These are phyloP conservation scores for Brachyhypopomus occidentalis DNA, from an alignment of 2,113 vertebrate genomes.

Conservation along the genomic window DNA sequence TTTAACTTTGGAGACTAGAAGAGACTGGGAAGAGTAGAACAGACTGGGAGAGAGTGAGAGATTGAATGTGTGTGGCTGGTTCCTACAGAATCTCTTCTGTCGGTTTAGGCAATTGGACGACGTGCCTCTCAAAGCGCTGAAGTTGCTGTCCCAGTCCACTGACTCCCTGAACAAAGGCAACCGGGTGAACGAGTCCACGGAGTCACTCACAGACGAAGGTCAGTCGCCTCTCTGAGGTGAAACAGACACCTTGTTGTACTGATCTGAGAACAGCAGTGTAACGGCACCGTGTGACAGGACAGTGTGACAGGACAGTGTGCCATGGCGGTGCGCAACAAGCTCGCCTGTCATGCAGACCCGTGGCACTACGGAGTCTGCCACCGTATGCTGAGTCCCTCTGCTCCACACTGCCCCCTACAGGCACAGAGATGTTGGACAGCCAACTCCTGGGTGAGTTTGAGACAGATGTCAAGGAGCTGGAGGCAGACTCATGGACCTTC, in stretches of 20 bases:
- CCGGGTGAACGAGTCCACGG: constrained; percentile 87
- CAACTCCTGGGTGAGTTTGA: constrained; percentile 93
- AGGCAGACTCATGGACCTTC: constrained; percentile 91
- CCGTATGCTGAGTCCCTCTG: background rate
- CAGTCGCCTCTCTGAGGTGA: constrained; percentile 30
- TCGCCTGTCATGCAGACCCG: too few species aligned
- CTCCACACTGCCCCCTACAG: constrained; percentile 62
- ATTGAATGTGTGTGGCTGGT: background rate
- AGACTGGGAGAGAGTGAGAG: too few species aligned
- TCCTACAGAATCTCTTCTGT: background rate
- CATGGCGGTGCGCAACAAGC: too few species aligned
- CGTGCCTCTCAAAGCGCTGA: constrained; percentile 78
- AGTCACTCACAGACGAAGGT: constrained; percentile 93
- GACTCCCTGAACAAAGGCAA: constrained; percentile 88
- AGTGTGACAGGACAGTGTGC: too few species aligned
- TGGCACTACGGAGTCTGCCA: too few species aligned
- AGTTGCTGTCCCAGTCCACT: constrained; percentile 87
- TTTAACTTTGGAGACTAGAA: too few species aligned
- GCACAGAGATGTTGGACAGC: constrained; percentile 89
- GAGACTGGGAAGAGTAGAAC: too few species aligned
- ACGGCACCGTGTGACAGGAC: too few species aligned
- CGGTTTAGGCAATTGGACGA: constrained; percentile 83
- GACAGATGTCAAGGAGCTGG: constrained; percentile 82
- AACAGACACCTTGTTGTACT: background rate
- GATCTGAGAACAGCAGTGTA: background rate